Conservation (phyloP, 2,888 invertebrate genomes). For the Diabrotica balteata region DNA sequence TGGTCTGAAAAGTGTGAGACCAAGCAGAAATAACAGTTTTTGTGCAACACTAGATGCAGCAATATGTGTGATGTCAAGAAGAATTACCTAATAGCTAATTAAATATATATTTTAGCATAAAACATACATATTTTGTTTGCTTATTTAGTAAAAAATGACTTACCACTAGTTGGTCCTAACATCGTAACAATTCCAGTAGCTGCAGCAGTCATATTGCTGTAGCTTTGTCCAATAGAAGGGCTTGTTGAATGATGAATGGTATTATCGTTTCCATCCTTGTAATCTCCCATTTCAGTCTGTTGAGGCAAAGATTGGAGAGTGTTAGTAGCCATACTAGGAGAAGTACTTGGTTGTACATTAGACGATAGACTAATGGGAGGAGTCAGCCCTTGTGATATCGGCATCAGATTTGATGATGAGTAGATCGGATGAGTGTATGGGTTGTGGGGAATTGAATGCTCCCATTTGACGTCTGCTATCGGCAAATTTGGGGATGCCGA, state of each 20-base stretch:
- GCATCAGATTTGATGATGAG: constrained; percentile 56
- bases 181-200: constrained; percentile 62
- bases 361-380: constrained; percentile 19
- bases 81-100: no score
- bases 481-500: constrained; percentile 59
- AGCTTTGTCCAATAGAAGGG: constrained; percentile 38
- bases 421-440: constrained; percentile 57
- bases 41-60: no score
- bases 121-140: no score
- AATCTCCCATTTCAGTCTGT: constrained; percentile 28
- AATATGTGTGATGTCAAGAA: no score
- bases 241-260: constrained; percentile 43
- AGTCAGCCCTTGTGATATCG: constrained; percentile 57
- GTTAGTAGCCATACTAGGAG: constrained; percentile 61
- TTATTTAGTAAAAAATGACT: constrained; percentile 33
- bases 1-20: no score
- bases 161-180: constrained; percentile 62
- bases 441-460: constrained; percentile 51
- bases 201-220: constrained; percentile 58
- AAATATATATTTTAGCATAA: no score
- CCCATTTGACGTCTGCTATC: constrained; percentile 48
- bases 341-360: constrained; percentile 58
- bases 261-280: constrained; percentile 50
- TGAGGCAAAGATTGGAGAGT: constrained; percentile 56
- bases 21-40: no score